These are phyloP conservation scores for Scolopax mira DNA, from an alignment of 2,113 vertebrate species.

Conservation along the genomic window DNA sequence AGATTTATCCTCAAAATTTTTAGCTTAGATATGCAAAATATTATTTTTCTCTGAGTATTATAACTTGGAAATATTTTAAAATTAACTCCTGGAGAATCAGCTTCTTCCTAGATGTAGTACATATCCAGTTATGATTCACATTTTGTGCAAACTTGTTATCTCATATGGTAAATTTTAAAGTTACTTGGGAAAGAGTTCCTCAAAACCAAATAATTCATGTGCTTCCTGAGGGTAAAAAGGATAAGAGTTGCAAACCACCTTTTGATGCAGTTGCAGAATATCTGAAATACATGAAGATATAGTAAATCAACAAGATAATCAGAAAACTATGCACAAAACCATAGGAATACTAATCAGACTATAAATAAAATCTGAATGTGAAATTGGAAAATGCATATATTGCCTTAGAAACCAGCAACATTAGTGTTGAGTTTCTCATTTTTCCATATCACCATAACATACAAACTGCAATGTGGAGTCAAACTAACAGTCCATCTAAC, in stretches of 20 bases:
- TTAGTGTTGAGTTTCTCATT: not conserved
- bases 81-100: not conserved
- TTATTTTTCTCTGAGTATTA: not conserved
- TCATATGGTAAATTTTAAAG: not conserved
- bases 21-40: not conserved
- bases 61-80: not conserved
- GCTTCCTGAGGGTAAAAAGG: not conserved
- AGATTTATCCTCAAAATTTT: not conserved
- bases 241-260: not conserved
- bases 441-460: not conserved
- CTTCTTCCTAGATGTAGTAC: not conserved
- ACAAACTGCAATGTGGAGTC: rapidly evolving
- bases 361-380: not conserved
- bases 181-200: not conserved
- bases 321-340: not conserved
- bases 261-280: not conserved
- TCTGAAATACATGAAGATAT: not conserved
- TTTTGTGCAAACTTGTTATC: not conserved
- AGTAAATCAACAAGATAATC: not conserved
- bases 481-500: not conserved
- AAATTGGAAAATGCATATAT: not conserved
- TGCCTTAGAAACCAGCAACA: not conserved
- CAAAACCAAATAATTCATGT: not conserved
- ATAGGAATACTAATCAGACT: not conserved
- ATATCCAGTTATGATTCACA: not conserved